Conservation (phyloP, 2,888 invertebrate genomes). For the Halictus ligatus region DNA sequence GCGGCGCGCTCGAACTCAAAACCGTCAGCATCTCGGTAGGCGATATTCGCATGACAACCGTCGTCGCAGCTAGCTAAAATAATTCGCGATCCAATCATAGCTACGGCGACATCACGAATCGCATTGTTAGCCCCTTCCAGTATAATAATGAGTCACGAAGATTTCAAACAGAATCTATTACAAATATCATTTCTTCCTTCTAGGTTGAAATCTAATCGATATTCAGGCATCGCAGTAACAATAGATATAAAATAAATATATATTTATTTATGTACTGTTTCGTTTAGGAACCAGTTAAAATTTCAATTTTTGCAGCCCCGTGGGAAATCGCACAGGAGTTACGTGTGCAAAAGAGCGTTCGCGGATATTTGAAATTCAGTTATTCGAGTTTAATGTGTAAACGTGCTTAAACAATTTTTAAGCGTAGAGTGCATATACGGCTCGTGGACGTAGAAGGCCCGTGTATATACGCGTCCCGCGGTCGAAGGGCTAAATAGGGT, state of each 20-base stretch:
- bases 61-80: background rate
- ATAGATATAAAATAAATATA: background rate
- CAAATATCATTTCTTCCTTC: background rate
- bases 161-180: background rate
- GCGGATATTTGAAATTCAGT: background rate
- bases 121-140: background rate
- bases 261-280: background rate
- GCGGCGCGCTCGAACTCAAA: conserved; percentile 5
- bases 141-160: conserved; percentile 5
- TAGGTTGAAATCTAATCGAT: background rate
- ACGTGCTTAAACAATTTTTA: background rate
- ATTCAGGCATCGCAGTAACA: background rate
- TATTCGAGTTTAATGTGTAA: background rate
- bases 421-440: background rate
- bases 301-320: background rate
- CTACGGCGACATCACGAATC: background rate
- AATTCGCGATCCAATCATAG: background rate
- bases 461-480: background rate
- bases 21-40: background rate
- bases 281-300: background rate
- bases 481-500: conserved; percentile 19
- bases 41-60: background rate
- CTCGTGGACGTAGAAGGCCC: background rate
- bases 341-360: background rate
- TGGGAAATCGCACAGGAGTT: background rate